Conservation (phyloP, 2,113 vertebrate species). For the Hiodon alosoides region DNA sequence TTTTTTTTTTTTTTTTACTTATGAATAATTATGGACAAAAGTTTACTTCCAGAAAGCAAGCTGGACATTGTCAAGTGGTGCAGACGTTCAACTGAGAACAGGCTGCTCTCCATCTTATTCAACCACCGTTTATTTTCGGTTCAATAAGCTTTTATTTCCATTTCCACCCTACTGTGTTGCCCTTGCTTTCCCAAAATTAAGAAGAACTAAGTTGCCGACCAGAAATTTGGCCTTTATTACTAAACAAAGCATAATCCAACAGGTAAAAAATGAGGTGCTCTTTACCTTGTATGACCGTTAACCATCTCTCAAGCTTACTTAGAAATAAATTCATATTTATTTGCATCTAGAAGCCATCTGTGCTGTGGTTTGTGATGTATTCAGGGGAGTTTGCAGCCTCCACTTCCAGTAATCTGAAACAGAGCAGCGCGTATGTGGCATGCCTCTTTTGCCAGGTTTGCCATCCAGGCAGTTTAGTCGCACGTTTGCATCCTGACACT, state of each 20-base stretch:
- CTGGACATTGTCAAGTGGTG: not conserved
- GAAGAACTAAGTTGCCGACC: too few relatives aligned
- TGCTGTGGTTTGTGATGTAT: constrained; percentile 5
- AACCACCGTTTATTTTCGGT: too few relatives aligned
- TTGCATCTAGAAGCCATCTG: constrained; percentile 36
- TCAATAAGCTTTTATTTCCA: too few relatives aligned
- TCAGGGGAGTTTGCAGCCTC: constrained; percentile 7
- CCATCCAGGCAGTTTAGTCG: not conserved
- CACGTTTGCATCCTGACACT: not conserved
- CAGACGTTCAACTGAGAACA: not conserved
- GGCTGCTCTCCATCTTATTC: too few relatives aligned
- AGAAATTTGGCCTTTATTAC: too few relatives aligned
- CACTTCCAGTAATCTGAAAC: constrained; percentile 26
- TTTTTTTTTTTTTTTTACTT: constrained; percentile 16
- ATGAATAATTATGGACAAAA: constrained; percentile 30
- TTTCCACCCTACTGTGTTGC: too few relatives aligned
- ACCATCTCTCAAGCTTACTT: not conserved
- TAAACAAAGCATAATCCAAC: too few relatives aligned
- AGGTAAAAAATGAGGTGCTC: not conserved
- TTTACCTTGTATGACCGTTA: not conserved
- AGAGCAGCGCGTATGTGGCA: constrained; percentile 5
- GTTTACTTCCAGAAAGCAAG: constrained; percentile 16
- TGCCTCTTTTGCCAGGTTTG: not conserved
- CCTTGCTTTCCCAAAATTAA: too few relatives aligned
- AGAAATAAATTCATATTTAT: not conserved